A percentile compares a stretch with the other conserved stretches of the same genome.
phyloP scores from a whole-genome alignment of 2,113 vertebrate species.

The Lontra canadensis region DNA sequence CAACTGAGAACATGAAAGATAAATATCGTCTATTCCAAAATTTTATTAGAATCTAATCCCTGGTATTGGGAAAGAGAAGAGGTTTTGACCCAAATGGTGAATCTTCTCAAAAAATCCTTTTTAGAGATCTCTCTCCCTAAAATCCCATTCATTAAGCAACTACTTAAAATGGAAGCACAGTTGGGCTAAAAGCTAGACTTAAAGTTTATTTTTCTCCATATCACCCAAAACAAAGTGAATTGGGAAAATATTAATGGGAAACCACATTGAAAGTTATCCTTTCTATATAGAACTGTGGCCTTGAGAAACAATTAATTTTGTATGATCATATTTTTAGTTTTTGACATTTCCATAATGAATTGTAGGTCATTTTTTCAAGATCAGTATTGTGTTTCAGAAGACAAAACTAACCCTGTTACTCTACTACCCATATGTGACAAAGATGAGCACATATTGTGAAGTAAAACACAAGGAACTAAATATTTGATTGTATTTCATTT shows the following conservation, averaged over 20 bases:
- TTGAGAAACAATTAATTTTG: conserved; percentile 36
- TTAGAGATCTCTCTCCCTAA: background rate
- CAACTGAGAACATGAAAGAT: background rate
- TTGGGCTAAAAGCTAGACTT: background rate
- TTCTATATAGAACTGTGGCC: background rate
- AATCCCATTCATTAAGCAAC: background rate
- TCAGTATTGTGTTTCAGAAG: conserved; percentile 39
- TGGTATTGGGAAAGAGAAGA: background rate
- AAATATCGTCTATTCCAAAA: background rate
- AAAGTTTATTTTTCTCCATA: background rate
- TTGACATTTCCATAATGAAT: conserved; percentile 37
- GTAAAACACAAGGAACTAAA: conserved; percentile 47
- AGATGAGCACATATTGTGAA: conserved; percentile 25
- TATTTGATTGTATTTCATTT: conserved; percentile 48
- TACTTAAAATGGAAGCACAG: background rate
- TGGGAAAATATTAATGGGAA: background rate
- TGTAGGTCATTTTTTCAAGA: background rate
- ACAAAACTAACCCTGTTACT: conserved; percentile 9
- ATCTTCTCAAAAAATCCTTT: background rate
- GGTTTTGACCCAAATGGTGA: background rate
- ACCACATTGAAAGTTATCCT: background rate
- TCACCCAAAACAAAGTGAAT: background rate
- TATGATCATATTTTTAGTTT: conserved; percentile 38
- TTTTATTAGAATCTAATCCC: background rate
- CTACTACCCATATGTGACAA: background rate